Conservation (phyloP, 2,797 vertebrate species). For the Cynopterus sphinx region DNA sequence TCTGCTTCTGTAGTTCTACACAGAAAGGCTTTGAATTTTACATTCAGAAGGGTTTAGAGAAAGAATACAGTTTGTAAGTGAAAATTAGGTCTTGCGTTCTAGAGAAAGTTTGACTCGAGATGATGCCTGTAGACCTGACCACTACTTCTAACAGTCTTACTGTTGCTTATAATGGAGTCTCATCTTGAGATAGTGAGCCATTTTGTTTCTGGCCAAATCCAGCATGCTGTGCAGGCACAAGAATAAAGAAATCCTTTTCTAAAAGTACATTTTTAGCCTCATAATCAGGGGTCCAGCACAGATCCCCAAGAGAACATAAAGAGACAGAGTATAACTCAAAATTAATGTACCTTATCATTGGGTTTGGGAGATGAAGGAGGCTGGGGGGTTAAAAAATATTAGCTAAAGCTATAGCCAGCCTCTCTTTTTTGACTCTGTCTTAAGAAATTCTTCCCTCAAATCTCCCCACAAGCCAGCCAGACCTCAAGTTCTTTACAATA, state of each 20-base stretch:
- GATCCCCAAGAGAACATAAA: slow-evolving; percentile 25
- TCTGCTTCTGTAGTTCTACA: background rate
- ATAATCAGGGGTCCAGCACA: background rate
- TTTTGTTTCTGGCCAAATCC: slow-evolving; percentile 51
- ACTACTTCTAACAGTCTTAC: slow-evolving; percentile 21
- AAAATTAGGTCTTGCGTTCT: slow-evolving; percentile 65
- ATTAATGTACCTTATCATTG: background rate
- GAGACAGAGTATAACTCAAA: background rate
- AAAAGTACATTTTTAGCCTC: background rate
- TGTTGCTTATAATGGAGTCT: slow-evolving; percentile 33
- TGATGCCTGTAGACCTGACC: slow-evolving; percentile 55
- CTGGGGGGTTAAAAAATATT: background rate
- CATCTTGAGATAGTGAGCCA: slow-evolving; percentile 25
- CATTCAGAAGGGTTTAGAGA: slow-evolving; percentile 72
- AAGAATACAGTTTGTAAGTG: slow-evolving; percentile 64
- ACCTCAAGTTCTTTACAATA: background rate
- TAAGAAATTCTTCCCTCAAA: slow-evolving; percentile 23
- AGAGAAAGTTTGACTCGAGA: slow-evolving; percentile 41
- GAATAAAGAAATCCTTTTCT: background rate
- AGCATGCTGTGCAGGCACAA: background rate
- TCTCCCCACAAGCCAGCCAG: background rate
- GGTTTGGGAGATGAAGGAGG: background rate
- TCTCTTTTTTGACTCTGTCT: background rate
- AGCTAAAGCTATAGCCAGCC: background rate
- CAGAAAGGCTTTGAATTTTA: slow-evolving; percentile 41